Evolutionary conservation across 2,113 vertebrate genomes (phyloP), one percentile per base, ranked within the genome.

Genomic region (Mesembrinibis cayennensis): DNA sequence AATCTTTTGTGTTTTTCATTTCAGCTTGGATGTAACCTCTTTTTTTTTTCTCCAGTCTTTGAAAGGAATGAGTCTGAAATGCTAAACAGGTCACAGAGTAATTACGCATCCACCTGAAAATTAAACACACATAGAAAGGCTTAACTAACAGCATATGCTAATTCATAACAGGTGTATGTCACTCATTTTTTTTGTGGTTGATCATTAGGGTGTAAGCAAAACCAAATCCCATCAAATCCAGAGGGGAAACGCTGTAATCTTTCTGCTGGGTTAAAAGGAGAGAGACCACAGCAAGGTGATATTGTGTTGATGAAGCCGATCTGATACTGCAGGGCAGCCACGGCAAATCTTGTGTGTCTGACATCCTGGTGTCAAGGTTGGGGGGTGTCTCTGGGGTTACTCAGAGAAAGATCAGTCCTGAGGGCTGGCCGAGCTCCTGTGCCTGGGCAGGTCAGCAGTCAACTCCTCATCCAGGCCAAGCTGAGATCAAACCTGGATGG

Each of bases 61-160:
- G 53, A 49, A 93, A 95, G n/a, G 87, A 93, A 84, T 84, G 78
- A 94, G 67, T 93, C 74, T 95, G 91, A 87, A 97, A 82, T 87
- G 80, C 73, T 93, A 95, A 98, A 85, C 58, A 74, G 96, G 95
- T 77, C 96, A 95, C 62, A 89, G 67, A 93, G 90, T 87, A 78
- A 86, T 95, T 97, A 96, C 0, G 50, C 84, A 97, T 95, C 94
- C 93, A 96, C 84, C 82, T 95, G 77, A 95, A 95, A 97, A 89
- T 94, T 84, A 96, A 96, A 82, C 56, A 79, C 96, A 95, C 53
- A 74, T 95, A 86, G 82, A 93, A 89, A 93, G 71, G 86, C 76
- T 88, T 90, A 96, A 94, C 81, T 94, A 93, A 93, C 84, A 95
- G 80, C 79, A 79, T 49, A 74, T 49, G 47, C 71, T 95, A 91